A percentile compares a stretch with the other conserved stretches of the same genome.
These are phyloP conservation scores for Zalophus californianus DNA, from an alignment of 2,797 vertebrate species.

Conservation along the genomic window DNA sequence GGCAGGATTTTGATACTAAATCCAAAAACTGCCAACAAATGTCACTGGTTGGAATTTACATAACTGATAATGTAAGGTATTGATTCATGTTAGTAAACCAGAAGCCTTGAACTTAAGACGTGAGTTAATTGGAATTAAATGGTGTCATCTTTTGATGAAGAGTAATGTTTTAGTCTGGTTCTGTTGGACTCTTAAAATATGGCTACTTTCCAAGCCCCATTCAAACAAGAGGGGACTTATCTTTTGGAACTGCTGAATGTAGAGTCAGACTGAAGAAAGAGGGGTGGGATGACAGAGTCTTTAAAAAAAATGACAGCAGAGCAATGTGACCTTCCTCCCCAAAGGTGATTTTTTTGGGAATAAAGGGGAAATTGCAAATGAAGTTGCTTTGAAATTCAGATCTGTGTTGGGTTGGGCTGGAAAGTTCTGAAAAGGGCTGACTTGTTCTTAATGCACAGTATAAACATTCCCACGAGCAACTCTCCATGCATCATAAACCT, in stretches of 20 bases:
- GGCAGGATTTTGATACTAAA: constrained; percentile 38
- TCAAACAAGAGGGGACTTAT: not conserved
- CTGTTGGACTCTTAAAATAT: not conserved
- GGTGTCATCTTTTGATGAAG: not conserved
- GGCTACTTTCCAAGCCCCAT: not conserved
- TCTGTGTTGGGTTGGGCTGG: not conserved
- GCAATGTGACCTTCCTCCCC: not conserved
- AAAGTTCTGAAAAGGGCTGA: not conserved
- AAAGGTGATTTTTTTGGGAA: not conserved
- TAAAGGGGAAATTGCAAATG: not conserved
- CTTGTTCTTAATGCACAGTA: not conserved
- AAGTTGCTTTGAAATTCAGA: not conserved
- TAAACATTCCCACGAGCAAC: not conserved
- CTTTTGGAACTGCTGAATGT: not conserved
- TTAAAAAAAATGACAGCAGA: not conserved
- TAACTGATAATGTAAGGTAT: constrained; percentile 71
- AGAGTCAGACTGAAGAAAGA: not conserved
- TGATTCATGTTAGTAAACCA: constrained; percentile 62
- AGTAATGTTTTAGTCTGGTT: not conserved
- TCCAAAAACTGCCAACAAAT: not conserved
- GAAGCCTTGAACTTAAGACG: constrained; percentile 42
- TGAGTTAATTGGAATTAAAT: constrained; percentile 68
- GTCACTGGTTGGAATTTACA: constrained; percentile 54
- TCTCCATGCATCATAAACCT: not conserved
- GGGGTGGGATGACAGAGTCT: not conserved